A percentile compares a stretch with the other conserved stretches of the same genome.
Conservation (phyloP, 2,113 vertebrate species). For the Canis aureus region DNA sequence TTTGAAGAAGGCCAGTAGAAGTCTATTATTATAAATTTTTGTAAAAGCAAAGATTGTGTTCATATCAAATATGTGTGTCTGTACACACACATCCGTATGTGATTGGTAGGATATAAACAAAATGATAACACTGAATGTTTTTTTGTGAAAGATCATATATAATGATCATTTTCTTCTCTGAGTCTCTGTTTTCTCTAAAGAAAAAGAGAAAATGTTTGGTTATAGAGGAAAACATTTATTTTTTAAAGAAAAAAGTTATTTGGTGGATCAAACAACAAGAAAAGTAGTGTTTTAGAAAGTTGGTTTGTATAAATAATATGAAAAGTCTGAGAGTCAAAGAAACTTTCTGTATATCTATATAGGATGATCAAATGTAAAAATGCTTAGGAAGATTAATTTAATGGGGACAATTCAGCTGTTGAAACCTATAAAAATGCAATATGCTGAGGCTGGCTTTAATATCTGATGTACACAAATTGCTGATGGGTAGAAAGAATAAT, state of each 20-base stretch:
- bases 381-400: conserved; percentile 69
- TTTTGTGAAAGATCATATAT: not conserved
- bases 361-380: conserved; percentile 62
- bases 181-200: not conserved
- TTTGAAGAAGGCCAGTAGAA: not conserved
- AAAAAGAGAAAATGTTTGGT: not conserved
- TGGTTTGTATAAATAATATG: not conserved
- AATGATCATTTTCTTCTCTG: not conserved
- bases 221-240: not conserved
- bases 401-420: conserved; percentile 18
- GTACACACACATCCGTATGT: not conserved
- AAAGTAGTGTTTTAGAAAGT: not conserved
- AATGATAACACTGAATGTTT: not conserved
- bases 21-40: not conserved
- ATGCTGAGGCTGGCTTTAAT: conserved; percentile 63
- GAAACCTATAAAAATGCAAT: conserved; percentile 57
- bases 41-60: not conserved
- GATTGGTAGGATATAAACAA: not conserved
- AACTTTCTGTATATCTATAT: not conserved
- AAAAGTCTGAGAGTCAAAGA: not conserved
- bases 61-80: not conserved
- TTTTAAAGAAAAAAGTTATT: not conserved
- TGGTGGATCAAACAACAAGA: not conserved
- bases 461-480: conserved; percentile 55
- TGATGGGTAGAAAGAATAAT: conserved; percentile 64